Evolutionary conservation across 2,797 vertebrate genomes (phyloP).

Genomic region (Mormyrops boulengeri): DNA sequence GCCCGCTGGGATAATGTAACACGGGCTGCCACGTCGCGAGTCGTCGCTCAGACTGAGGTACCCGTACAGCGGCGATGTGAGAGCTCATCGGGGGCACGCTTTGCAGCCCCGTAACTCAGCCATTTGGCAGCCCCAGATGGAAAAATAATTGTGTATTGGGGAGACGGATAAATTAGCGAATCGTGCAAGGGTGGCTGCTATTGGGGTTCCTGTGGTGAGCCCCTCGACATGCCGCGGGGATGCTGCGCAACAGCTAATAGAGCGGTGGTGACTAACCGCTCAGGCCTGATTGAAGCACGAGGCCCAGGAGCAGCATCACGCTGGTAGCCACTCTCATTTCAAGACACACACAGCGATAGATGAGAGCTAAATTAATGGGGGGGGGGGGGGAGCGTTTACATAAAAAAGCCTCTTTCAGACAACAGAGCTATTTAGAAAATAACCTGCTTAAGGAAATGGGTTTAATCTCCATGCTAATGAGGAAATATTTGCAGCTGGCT

Average conservation of each 20-base stretch:
- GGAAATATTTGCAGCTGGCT: not conserved
- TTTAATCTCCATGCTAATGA: slow-evolving; percentile 8
- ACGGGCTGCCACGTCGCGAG: slow-evolving; percentile 39
- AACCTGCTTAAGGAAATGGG: not conserved
- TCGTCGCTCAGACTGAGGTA: slow-evolving; percentile 46
- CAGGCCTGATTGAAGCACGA: not conserved
- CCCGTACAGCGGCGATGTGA: slow-evolving; percentile 22
- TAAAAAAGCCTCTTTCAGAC: not conserved
- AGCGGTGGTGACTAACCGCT: slow-evolving; percentile 17
- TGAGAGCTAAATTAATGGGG: not conserved
- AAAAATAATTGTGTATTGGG: slow-evolving; percentile 52
- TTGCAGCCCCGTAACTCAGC: slow-evolving; percentile 36
- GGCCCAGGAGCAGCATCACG: not conserved
- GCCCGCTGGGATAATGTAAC: slow-evolving; percentile 17
- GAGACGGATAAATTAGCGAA: slow-evolving; percentile 57
- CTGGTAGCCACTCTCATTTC: not conserved
- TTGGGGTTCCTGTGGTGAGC: slow-evolving; percentile 34
- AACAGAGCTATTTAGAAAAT: not conserved
- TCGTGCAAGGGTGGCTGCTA: slow-evolving; percentile 47
- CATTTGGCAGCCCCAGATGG: slow-evolving; percentile 42
- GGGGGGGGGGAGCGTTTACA: not conserved
- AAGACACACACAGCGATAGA: not conserved
- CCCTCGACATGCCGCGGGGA: slow-evolving; percentile 28
- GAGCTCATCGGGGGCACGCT: slow-evolving; percentile 14
- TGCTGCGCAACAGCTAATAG: slow-evolving; percentile 27